These are phyloP conservation scores for Umimayanthus chanpuru DNA, from an alignment of 92 coral and sea anemone species.

Conservation along the genomic window DNA sequence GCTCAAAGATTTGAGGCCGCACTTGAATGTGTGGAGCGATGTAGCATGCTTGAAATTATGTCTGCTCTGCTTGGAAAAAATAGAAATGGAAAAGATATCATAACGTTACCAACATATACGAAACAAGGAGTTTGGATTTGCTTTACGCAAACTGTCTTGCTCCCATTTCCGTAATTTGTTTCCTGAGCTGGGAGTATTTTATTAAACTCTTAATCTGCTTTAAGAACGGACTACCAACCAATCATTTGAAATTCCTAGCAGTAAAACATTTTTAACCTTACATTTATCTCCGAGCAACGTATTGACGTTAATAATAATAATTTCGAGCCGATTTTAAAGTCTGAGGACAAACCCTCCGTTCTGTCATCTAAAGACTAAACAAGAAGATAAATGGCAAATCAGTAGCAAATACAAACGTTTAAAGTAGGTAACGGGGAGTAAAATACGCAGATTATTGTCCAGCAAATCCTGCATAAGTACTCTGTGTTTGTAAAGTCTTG, in stretches of 20 bases:
- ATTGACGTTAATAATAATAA: background rate
- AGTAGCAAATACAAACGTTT: background rate
- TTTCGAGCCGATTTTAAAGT: background rate
- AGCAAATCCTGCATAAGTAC: slow-evolving; percentile 17
- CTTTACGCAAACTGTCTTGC: background rate
- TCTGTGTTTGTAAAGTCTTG: slow-evolving; percentile 16
- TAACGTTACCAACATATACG: background rate
- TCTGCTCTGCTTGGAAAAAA: background rate
- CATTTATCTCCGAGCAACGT: background rate
- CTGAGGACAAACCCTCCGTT: background rate
- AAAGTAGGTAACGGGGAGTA: background rate
- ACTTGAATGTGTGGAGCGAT: background rate
- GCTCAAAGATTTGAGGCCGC: background rate
- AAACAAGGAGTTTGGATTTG: background rate
- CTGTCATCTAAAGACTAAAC: background rate
- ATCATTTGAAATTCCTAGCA: slow-evolving; percentile 5
- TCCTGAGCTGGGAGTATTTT: background rate
- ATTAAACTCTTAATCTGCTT: background rate
- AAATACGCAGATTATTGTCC: background rate
- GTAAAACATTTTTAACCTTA: background rate
- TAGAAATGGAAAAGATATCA: background rate
- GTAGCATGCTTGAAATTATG: too few species aligned
- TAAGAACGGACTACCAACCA: slow-evolving; percentile 4
- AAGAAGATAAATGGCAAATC: background rate
- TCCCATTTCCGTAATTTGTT: slow-evolving; percentile 18